These are phyloP conservation scores for Bufotes viridis DNA, from an alignment of 2,797 vertebrate genomes.

Conservation along the genomic window DNA sequence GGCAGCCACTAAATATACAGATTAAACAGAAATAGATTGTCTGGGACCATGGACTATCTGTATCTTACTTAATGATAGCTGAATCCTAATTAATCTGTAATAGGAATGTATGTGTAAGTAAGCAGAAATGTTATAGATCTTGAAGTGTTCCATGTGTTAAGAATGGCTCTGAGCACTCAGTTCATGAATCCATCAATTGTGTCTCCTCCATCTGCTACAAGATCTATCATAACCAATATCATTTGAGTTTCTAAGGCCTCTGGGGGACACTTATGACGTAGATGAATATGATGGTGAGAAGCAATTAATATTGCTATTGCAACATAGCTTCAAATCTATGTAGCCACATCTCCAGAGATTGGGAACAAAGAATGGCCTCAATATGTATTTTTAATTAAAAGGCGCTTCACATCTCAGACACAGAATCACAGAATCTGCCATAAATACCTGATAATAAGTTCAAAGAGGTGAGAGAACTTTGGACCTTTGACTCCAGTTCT, in stretches of 20 bases:
- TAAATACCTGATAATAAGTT: no score
- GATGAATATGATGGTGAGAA: not conserved
- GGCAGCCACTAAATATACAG: constrained; percentile 40
- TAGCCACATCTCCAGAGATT: not conserved
- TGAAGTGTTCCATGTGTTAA: not conserved
- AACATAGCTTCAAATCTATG: not conserved
- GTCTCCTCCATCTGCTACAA: not conserved
- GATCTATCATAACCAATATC: not conserved
- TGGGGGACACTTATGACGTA: not conserved
- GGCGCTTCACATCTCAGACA: no score
- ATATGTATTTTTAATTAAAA: no score
- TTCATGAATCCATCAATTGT: constrained; percentile 9
- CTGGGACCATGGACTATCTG: not conserved
- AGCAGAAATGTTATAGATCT: not conserved
- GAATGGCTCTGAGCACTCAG: not conserved
- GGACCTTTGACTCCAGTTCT: no score
- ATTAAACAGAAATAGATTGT: constrained; percentile 25
- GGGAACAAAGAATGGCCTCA: not conserved
- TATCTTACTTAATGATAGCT: not conserved
- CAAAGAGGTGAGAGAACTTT: no score
- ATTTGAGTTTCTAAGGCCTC: not conserved
- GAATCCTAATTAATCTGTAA: not conserved
- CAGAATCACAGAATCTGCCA: no score
- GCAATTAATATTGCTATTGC: not conserved
- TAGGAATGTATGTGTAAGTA: not conserved